These are phyloP conservation scores for Irena cyanogastra DNA, from an alignment of 2,113 vertebrate species.

Conservation along the genomic window DNA sequence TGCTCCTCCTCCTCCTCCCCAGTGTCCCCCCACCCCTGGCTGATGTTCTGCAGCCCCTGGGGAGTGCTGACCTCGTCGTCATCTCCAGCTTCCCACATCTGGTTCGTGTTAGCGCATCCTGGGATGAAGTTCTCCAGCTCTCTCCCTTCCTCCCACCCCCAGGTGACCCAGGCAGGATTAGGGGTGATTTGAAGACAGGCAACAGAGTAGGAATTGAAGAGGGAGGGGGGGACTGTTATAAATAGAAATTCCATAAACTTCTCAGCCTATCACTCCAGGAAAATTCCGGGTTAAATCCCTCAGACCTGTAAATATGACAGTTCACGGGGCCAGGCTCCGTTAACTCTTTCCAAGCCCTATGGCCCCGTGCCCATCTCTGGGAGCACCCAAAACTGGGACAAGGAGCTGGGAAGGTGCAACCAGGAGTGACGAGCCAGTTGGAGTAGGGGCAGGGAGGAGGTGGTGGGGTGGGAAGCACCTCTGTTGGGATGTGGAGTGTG, in stretches of 20 bases:
- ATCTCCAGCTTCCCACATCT: constrained; percentile 74
- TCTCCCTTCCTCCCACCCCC: constrained; percentile 40
- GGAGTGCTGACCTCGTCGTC: constrained; percentile 31
- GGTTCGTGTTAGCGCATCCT: constrained; percentile 73
- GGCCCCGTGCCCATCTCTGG: background rate
- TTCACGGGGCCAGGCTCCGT: background rate
- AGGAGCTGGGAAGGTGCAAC: background rate
- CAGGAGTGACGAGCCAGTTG: rapidly evolving
- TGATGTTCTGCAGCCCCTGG: constrained; percentile 30
- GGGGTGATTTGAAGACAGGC: constrained; percentile 62
- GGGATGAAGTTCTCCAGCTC: constrained; percentile 57
- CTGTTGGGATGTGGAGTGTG: background rate
- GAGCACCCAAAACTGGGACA: background rate
- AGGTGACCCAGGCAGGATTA: constrained; percentile 74
- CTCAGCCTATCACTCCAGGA: constrained; percentile 57
- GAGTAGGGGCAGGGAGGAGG: background rate
- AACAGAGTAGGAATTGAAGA: background rate
- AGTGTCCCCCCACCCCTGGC: background rate
- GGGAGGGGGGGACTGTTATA: constrained; percentile 60
- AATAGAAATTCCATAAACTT: constrained; percentile 68
- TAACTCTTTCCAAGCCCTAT: background rate
- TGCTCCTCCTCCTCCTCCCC: background rate
- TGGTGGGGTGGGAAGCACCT: background rate
- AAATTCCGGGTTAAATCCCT: constrained; percentile 62
- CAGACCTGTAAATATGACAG: constrained; percentile 52